These are phyloP conservation scores for Martes martes DNA, from an alignment of 2,113 vertebrate genomes.

Conservation along the genomic window DNA sequence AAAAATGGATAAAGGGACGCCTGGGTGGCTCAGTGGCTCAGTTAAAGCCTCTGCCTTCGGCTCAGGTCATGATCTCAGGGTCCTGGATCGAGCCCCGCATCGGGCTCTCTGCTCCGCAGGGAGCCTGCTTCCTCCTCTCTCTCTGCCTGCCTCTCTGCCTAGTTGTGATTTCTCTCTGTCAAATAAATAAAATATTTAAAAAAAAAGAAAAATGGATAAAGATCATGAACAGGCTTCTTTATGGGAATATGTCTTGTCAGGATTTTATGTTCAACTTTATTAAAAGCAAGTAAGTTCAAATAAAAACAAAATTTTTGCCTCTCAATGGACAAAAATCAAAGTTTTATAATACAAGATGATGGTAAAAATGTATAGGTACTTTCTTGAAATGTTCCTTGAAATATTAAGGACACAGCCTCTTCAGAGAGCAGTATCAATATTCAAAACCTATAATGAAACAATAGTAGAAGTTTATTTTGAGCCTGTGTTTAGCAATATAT, in stretches of 20 bases:
- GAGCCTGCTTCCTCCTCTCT: no score
- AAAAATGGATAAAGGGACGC: not conserved
- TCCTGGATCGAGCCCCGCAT: no score
- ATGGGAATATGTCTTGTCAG: not conserved
- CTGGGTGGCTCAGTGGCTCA: no score
- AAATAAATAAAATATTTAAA: no score
- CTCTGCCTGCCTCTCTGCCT: no score
- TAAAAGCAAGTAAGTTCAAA: not conserved
- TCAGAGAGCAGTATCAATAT: not conserved
- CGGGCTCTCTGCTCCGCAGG: no score
- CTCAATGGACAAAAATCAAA: not conserved
- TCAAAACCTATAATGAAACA: not conserved
- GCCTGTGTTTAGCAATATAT: not conserved
- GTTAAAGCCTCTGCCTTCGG: no score
- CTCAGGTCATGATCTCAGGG: no score
- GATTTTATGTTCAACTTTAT: not conserved
- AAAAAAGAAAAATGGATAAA: not conserved
- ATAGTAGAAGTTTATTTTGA: not conserved
- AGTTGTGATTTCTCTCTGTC: no score
- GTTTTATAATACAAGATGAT: not conserved
- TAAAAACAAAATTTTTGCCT: not conserved
- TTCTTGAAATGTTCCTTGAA: not conserved
- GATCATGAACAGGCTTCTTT: not conserved
- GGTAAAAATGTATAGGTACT: not conserved
- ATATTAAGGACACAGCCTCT: not conserved